Evolutionary conservation across 1,140 invertebrate genomes (phyloP).

Genomic region (Bombus superbus): DNA sequence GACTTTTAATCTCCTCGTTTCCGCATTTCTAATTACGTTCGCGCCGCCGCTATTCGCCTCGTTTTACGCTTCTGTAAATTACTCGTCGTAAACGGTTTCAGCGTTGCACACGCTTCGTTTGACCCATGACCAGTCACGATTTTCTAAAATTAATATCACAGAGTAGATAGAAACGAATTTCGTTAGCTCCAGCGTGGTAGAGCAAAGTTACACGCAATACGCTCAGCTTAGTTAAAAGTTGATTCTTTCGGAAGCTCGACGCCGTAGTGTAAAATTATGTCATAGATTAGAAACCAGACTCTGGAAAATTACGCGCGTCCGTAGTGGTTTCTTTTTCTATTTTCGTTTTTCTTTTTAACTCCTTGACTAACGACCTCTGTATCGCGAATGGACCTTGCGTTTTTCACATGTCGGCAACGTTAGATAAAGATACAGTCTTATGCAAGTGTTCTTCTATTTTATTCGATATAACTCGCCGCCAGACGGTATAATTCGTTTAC

Average conservation of each 20-base stretch:
- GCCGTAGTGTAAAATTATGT: neutral
- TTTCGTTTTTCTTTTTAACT: neutral
- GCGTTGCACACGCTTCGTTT: conserved; percentile 6
- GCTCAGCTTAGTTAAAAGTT: neutral
- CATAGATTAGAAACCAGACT: neutral
- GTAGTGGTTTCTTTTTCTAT: neutral
- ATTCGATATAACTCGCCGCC: too few species aligned
- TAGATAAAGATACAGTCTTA: neutral
- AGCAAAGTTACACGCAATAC: neutral
- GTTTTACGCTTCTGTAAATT: neutral
- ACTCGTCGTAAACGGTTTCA: neutral
- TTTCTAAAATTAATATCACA: neutral
- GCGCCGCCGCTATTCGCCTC: too few species aligned
- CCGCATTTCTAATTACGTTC: too few species aligned
- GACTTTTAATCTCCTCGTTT: too few species aligned
- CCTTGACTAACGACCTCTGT: neutral
- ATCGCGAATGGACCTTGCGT: neutral
- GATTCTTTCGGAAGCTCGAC: neutral
- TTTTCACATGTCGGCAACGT: neutral
- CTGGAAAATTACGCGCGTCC: neutral
- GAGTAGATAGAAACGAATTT: neutral
- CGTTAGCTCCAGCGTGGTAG: neutral
- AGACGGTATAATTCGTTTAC: neutral
- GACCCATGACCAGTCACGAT: conserved; percentile 22
- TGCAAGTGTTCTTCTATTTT: neutral